A percentile compares a stretch with the other conserved stretches of the same genome.
Conservation (phyloP, 2,113 vertebrate genomes). For the Bubo scandiacus region DNA sequence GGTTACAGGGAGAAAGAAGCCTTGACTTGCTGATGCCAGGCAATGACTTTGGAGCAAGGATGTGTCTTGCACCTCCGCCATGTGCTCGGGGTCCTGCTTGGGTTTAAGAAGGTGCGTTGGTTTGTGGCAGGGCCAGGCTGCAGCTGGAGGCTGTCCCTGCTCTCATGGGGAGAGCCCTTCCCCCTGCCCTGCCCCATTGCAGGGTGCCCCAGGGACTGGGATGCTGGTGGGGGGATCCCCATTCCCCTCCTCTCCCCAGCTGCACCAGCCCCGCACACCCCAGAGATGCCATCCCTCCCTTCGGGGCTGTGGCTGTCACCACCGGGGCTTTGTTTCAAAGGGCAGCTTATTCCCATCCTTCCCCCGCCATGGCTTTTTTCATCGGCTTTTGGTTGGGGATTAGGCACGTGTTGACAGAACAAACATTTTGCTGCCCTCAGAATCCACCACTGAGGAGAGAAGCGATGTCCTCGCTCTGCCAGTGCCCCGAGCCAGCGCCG, state of each 20-base stretch:
- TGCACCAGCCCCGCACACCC: accelerated
- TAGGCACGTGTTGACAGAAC: slow-evolving; percentile 69
- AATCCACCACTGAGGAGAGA: slow-evolving; percentile 31
- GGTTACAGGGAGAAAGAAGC: neutral
- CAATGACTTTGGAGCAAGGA: neutral
- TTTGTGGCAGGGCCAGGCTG: neutral
- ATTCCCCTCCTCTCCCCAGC: accelerated
- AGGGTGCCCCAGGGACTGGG: neutral
- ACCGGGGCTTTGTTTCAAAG: slow-evolving; percentile 37
- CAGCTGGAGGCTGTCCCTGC: neutral
- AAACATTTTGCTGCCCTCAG: slow-evolving; percentile 57
- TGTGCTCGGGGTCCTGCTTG: accelerated
- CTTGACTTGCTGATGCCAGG: neutral
- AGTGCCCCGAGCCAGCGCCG: neutral
- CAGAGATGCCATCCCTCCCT: neutral
- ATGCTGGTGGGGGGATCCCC: neutral
- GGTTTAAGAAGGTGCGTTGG: neutral
- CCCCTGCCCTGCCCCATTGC: neutral
- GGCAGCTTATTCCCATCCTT: slow-evolving; percentile 65
- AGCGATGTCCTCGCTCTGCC: neutral
- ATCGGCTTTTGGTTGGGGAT: slow-evolving; percentile 57
- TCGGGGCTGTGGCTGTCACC: neutral
- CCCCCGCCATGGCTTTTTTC: slow-evolving; percentile 30
- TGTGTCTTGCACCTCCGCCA: accelerated
- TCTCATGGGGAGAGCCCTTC: neutral